Evolutionary conservation across 2,888 invertebrate species (phyloP).

Genomic region (Oligia latruncula): DNA sequence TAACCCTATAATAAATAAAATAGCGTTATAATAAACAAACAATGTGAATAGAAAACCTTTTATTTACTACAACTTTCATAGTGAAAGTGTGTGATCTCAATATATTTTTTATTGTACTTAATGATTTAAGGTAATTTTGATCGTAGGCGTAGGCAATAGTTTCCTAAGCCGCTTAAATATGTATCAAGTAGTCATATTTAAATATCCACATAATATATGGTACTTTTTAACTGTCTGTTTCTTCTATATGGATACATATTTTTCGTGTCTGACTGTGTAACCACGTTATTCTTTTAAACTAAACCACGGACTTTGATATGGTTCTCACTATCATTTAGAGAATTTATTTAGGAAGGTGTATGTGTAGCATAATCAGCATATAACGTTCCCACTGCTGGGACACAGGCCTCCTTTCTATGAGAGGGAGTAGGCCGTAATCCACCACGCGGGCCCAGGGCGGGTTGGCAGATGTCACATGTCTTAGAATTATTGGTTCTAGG

Average conservation of each 20-base stretch:
- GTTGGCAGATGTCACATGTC: no score
- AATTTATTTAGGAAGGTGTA: no score
- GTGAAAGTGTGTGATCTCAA: slow-evolving; percentile 46
- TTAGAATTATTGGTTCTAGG: no score
- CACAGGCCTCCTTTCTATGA: no score
- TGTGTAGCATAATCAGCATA: no score
- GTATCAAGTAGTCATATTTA: slow-evolving; percentile 21
- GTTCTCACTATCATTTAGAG: background rate
- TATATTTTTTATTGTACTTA: slow-evolving; percentile 34
- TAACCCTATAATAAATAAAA: background rate
- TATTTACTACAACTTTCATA: slow-evolving; percentile 49
- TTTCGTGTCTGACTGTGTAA: background rate
- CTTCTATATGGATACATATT: background rate
- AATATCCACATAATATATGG: background rate
- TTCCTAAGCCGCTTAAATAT: slow-evolving; percentile 14
- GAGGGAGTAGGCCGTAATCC: no score
- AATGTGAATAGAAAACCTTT: slow-evolving; percentile 27
- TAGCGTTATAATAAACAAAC: slow-evolving; percentile 1
- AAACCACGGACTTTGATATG: background rate
- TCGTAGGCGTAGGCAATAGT: slow-evolving; percentile 26
- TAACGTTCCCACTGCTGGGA: no score
- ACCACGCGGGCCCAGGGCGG: no score
- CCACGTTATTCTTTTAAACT: background rate
- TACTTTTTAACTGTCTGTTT: slow-evolving; percentile 22
- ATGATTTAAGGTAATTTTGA: slow-evolving; percentile 23